These are phyloP conservation scores for Tympanoctomys barrerae DNA, from an alignment of 2,797 vertebrate genomes.

Conservation along the genomic window DNA sequence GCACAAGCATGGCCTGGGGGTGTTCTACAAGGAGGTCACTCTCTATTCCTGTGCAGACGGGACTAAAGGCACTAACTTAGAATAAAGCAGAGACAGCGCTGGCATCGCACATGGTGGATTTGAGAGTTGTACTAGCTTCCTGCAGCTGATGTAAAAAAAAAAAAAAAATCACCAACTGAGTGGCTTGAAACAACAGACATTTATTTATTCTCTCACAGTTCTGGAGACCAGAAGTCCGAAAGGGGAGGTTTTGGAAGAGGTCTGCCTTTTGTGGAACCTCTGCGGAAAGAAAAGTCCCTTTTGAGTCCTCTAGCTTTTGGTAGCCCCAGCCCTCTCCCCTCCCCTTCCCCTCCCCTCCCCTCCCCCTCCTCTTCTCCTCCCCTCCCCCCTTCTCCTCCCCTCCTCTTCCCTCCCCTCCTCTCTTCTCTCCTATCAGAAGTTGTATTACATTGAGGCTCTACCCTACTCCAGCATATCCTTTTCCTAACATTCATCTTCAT, in stretches of 20 bases:
- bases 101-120: not conserved
- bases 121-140: not conserved
- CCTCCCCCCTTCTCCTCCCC: not conserved
- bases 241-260: not conserved
- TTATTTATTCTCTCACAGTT: not conserved
- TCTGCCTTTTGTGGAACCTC: not conserved
- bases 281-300: not conserved
- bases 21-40: not conserved
- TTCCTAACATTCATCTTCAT: not conserved
- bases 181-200: not conserved
- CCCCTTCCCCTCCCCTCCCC: not conserved
- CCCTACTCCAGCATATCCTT: not conserved
- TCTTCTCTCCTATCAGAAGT: not conserved
- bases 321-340: not conserved
- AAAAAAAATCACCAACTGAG: not conserved
- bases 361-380: not conserved
- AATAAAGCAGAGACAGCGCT: not conserved
- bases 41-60: not conserved
- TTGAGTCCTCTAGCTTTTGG: not conserved
- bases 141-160: not conserved
- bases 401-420: not conserved
- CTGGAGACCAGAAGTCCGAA: not conserved
- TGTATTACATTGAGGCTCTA: not conserved
- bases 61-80: not conserved
- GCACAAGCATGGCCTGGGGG: fast-evolving